Conservation (phyloP, 2,888 invertebrate genomes). For the Limnephilus lunatus region DNA sequence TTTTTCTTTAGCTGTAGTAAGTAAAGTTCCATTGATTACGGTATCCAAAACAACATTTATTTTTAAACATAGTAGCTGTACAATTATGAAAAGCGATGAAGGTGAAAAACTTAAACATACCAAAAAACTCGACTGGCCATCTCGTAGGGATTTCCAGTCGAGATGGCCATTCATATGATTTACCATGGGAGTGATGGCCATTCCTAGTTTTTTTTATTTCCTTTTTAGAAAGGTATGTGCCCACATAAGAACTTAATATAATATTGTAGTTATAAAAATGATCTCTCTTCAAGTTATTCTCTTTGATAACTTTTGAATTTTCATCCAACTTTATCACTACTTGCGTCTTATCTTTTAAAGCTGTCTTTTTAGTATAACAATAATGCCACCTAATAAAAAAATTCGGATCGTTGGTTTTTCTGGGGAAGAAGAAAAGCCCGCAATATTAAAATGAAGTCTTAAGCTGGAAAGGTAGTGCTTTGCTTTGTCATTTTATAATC, state of each 20-base stretch:
- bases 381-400: neutral
- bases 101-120: too few relatives aligned
- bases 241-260: neutral
- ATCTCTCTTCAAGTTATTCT: neutral
- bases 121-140: too few relatives aligned
- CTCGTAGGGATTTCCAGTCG: too few relatives aligned
- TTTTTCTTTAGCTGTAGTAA: too few relatives aligned
- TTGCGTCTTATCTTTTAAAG: neutral
- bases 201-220: too few relatives aligned
- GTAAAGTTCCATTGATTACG: too few relatives aligned
- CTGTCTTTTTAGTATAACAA: neutral
- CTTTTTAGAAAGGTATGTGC: neutral
- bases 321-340: too few relatives aligned
- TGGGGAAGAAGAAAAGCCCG: neutral
- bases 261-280: neutral
- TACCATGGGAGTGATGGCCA: too few relatives aligned
- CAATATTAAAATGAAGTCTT: neutral
- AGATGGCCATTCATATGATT: too few relatives aligned
- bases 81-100: too few relatives aligned
- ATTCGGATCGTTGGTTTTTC: neutral
- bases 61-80: too few relatives aligned
- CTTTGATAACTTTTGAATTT: neutral
- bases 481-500: neutral
- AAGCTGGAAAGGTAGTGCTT: neutral
- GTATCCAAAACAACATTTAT: too few relatives aligned